These are phyloP conservation scores for Drosophila mauritiana DNA, from an alignment of 1,140 invertebrate species.

Conservation along the genomic window DNA sequence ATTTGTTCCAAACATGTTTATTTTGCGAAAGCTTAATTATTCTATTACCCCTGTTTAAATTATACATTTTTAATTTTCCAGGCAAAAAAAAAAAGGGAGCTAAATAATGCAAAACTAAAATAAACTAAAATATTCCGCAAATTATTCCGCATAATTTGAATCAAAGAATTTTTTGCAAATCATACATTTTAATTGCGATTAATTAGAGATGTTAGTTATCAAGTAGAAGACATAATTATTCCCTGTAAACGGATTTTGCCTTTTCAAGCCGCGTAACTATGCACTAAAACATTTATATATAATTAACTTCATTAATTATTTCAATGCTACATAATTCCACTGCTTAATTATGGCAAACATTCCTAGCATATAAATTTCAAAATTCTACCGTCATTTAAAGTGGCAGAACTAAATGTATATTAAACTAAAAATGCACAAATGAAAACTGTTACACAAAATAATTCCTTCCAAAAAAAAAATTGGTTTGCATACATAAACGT, in stretches of 20 bases:
- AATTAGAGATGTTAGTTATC: constrained; percentile 28
- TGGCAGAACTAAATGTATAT: constrained; percentile 4
- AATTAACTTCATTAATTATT: neutral
- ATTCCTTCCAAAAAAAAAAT: constrained; percentile 30
- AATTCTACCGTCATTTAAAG: constrained; percentile 7
- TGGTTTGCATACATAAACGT: constrained; percentile 15
- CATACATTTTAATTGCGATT: constrained; percentile 62
- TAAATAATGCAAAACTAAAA: constrained; percentile 1
- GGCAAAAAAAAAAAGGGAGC: neutral
- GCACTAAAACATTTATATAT: neutral
- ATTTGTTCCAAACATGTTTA: constrained; percentile 54
- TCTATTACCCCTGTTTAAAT: constrained; percentile 48
- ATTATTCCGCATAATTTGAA: constrained; percentile 42
- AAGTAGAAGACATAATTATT: neutral
- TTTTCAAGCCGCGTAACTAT: neutral
- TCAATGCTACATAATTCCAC: neutral
- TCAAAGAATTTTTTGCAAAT: constrained; percentile 33
- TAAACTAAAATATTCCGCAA: constrained; percentile 22
- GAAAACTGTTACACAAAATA: constrained; percentile 44
- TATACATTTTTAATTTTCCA: constrained; percentile 13
- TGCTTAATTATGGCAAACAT: too few relatives aligned
- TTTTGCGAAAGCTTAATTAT: constrained; percentile 66
- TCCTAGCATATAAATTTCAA: neutral
- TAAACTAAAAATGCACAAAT: constrained; percentile 33
- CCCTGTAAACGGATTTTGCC: too few relatives aligned